Evolutionary conservation across 2,113 vertebrate genomes (phyloP).

Genomic region (Paedocypris sp.): DNA sequence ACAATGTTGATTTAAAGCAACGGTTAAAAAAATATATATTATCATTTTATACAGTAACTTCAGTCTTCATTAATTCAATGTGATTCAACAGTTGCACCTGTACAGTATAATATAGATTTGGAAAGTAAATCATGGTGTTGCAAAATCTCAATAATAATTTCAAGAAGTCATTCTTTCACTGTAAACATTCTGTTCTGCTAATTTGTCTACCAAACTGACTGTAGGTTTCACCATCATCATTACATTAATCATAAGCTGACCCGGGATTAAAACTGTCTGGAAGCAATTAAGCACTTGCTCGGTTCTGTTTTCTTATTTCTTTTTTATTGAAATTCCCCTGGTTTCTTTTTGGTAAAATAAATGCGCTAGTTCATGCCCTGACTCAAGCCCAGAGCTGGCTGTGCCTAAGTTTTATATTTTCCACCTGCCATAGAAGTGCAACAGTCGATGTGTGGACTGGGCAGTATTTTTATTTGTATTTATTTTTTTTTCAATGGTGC

Average conservation of each 20-base stretch:
- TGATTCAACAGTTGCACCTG: too few species aligned
- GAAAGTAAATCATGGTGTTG: background rate
- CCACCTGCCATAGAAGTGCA: too few species aligned
- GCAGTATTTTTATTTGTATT: too few species aligned
- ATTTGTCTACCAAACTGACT: background rate
- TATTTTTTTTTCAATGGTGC: too few species aligned
- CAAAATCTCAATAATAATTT: background rate
- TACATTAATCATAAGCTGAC: background rate
- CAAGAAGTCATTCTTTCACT: background rate
- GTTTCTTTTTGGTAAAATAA: too few species aligned
- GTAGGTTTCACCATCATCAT: constrained; percentile 1
- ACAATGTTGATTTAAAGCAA: too few species aligned
- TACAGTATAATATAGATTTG: too few species aligned
- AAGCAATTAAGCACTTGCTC: background rate
- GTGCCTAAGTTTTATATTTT: constrained; percentile 20
- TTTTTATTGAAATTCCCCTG: background rate
- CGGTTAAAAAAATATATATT: too few species aligned
- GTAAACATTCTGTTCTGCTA: background rate
- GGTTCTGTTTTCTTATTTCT: constrained; percentile 1
- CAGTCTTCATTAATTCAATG: too few species aligned
- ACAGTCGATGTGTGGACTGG: too few species aligned
- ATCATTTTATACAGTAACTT: too few species aligned
- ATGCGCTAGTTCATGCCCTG: too few species aligned
- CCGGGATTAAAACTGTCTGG: background rate
- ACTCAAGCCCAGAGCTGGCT: constrained; percentile 7